Evolutionary conservation across 2,113 vertebrate species (phyloP), one percentile per base, ranked within the genome.

Genomic region (Myotis lucifugus): DNA sequence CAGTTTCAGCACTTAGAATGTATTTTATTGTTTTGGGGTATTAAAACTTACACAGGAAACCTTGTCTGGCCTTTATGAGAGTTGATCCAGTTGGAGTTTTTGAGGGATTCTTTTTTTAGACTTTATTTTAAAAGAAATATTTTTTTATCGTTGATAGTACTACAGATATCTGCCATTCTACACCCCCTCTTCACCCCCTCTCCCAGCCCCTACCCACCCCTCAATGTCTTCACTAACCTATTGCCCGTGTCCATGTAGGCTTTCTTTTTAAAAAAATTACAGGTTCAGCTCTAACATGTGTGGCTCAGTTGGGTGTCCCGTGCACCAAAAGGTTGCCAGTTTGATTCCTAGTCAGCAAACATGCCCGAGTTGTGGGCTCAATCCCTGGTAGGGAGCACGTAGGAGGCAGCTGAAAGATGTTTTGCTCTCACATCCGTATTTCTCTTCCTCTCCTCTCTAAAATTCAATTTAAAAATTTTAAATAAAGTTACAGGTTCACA

Each of bases 41-140:
- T 54, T 94, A 50, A 87, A 96, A 70, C 66, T 32, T 83, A 64
- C 7, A 50, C 32, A 90, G n/a, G 83, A 86, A 87, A 42, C 77
- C n/a, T 79, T 61, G 25, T 59, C 42, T 96, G n/a, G 52, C n/a
- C 12, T 77, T 93, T 32, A 13, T 82, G 29, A 85, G 56, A 91
- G 29, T 42, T 73, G 37, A 78, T 54, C 6, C 88, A 85, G 40
- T 83, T 86, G 37, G 67, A n/a, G 25, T 79, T 78, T 40, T 54
- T 21, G 32, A 14, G 74, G 70, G 12, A 29, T 66, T 42, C 56
- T 25, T 61, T 29, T 12, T 61, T 61, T 61, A 61, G 25, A 61
- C 59, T 61, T 61, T 12, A 10, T 73, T 42, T 40, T 70, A 46
- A 8, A 73, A 72, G 40, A 64, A 54, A 54, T 9, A 59, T 25